Evolutionary conservation across 1,140 invertebrate genomes (phyloP), one percentile per base, ranked within the genome.

Genomic region (Plodia interpunctella): DNA sequence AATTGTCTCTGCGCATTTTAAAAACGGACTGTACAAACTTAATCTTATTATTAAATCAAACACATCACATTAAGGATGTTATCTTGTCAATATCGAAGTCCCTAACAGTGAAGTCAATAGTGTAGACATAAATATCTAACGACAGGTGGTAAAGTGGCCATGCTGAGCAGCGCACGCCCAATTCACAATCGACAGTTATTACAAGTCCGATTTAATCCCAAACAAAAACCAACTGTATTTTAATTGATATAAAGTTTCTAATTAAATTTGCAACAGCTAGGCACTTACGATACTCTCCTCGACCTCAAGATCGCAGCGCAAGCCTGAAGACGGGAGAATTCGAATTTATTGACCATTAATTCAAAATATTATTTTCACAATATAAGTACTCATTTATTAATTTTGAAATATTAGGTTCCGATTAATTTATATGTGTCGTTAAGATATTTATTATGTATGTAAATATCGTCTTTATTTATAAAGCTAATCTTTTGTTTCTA

Each of bases 1-100:
- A 82, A 87, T 85, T 85, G 79, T 79, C 72, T 77, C 68, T 66
- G 69, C 69, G 65, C 72, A 72, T 61, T 64, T 44, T 59, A 76
- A 80, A 80, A 78, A 76, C 76, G 65, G 59, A 70, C 71, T 74
- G 72, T 75, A 86, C 83, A 79, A 83, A 85, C 78, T 80, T 80
- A 89, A 87, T 90, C 87, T 90, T 87, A 82, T 90, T 90, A 90
- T 90, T 90, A 90, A 90, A 90, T 90, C 89, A 90, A 90, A 90
- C 89, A 90, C 88, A 90, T 90, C 89, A 90, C 87, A 90, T 90
- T 90, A 90, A 89, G 88, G 89, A 87, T 90, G 89, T 90, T 90
- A 90, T 90, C 89, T 88, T 89, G 88, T 90, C 89, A 90, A 90
- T 90, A 90, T 90, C 88, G 79, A 90, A 90, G 87, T 88, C 86